Base-by-base conservation (phyloP, 2,797 vertebrate species). In the Myotis myotis region DNA sequence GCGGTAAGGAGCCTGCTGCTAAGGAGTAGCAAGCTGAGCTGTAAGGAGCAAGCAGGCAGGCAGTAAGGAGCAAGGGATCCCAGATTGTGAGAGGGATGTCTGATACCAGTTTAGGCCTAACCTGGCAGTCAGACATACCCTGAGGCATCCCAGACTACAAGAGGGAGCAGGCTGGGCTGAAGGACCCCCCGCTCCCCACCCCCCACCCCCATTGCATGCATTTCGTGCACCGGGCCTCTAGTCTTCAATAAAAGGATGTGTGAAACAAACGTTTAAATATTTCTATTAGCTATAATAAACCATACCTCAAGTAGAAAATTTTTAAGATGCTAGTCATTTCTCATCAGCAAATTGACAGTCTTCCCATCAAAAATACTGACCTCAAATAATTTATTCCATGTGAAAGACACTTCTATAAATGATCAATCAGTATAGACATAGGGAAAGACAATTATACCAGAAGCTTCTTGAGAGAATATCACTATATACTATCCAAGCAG, bases 331-430 rank as follows among this genome's bases (percentile, higher is more conserved):
- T 80, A 28, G 47, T 64, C 16, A 17, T 84, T 28, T 83, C 60
- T 93, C 15, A 41, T 81, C 4, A 36, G 12, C 47, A 33, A 70
- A 66, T 25, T 47, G 49, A 33, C 23, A 84, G 38, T 71, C 30
- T 72, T 8, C 5, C 76, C 15, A 28, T 80, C 53, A 87, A 81
- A 83, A 87, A 78, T 44, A 82, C 41, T 41, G 44, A 78, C 44
- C 12, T 64, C 19, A 51, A 57, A 47, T 74, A 60, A 47, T 53
- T 92, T 47, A 17, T 47, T 22, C 49, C 13, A 30, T 28, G 30
- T 9, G 15, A 47, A 80, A 44, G 33, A 53, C 36, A n/a, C 11
- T 70, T 75, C 41, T 62, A 25, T 41, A 68, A 75, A 62, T 51
- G 9, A 85, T 71, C 47, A 22, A 33, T 60, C 6, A 13, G 20